Base-by-base conservation (phyloP, 2,113 vertebrate species). In the Spheniscus mendiculus region DNA sequence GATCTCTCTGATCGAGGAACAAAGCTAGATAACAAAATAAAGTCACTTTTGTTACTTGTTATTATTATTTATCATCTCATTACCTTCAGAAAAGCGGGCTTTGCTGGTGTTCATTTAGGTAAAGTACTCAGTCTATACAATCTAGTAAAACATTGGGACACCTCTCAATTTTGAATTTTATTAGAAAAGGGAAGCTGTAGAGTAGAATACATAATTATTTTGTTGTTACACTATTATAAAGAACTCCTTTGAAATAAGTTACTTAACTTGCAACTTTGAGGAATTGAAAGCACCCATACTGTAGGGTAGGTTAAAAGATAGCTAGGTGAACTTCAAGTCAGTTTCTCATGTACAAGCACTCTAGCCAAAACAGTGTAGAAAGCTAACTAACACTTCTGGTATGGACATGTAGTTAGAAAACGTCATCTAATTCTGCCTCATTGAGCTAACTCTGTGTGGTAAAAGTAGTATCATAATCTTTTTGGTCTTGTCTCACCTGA, bases 401-500 rank as follows among this genome's bases (percentile, higher is more conserved):
- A 59, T 5, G n/a, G 42, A 67, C 12, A 63, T 38, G 12, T 67
- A 53, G 10, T 17, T 44, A 82, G 55, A 89, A 93, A 91, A 69
- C 4, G 49, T 20, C 5, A 72, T 14, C 36, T 49, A 74, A 88
- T 49, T 77, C 77, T 91, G 14, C 30, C 10, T 70, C 3, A 0
- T 6, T 91, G 45, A 66, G 36, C 32, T 59, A 81, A 50, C 3
- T 40, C 6, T n/a, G 7, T 4, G 0, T 47, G 18, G 18, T 40
- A 65, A 34, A 63, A 89, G 29, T 15, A 81, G 10, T 12, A 49
- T 8, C 12, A 49, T 36, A 26, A 72, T 25, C 10, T 40, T 83
- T 78, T 40, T 45, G 69, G 85, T 95, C 83, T 96, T 83, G 98
- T 98, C 99, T 97, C 84, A 99, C 99, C 99, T 98, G 99, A 99